These are phyloP conservation scores for Acrossocheilus fasciatus DNA, from an alignment of 2,797 vertebrate species.

Conservation along the genomic window DNA sequence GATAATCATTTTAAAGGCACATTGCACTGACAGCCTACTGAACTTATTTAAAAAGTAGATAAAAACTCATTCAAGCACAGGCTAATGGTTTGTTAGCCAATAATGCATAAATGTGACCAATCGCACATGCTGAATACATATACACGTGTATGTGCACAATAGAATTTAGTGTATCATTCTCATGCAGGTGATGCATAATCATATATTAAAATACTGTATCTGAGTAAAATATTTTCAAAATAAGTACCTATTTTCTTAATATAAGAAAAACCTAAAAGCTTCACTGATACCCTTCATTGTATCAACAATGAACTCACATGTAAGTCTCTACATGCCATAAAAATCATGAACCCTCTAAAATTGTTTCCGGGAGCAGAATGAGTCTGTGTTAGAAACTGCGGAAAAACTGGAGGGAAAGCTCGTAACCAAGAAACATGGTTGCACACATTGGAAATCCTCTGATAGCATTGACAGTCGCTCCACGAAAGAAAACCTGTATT, in stretches of 20 bases:
- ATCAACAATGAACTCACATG: slow-evolving; percentile 22
- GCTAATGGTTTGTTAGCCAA: background rate
- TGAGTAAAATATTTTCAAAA: slow-evolving; percentile 31
- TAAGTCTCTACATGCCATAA: background rate
- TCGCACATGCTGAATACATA: background rate
- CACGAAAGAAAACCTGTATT: slow-evolving; percentile 92
- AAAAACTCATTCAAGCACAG: background rate
- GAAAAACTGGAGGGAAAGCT: slow-evolving; percentile 90
- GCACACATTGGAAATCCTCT: slow-evolving; percentile 95
- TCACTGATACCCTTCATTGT: slow-evolving; percentile 47
- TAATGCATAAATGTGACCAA: slow-evolving; percentile 10
- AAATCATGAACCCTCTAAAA: background rate
- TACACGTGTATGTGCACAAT: slow-evolving; percentile 25
- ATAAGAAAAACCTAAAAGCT: slow-evolving; percentile 73
- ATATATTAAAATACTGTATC: slow-evolving; percentile 46
- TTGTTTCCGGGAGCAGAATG: background rate
- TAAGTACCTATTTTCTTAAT: slow-evolving; percentile 75
- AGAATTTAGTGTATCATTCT: background rate
- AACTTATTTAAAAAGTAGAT: slow-evolving; percentile 2
- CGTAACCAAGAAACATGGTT: slow-evolving; percentile 95
- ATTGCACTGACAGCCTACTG: background rate
- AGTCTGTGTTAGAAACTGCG: slow-evolving; percentile 69
- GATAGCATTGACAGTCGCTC: slow-evolving; percentile 87
- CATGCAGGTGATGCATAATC: slow-evolving; percentile 29
- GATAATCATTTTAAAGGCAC: background rate